These are phyloP conservation scores for Danio kyathit DNA, from an alignment of 2,797 vertebrate species.

Conservation along the genomic window DNA sequence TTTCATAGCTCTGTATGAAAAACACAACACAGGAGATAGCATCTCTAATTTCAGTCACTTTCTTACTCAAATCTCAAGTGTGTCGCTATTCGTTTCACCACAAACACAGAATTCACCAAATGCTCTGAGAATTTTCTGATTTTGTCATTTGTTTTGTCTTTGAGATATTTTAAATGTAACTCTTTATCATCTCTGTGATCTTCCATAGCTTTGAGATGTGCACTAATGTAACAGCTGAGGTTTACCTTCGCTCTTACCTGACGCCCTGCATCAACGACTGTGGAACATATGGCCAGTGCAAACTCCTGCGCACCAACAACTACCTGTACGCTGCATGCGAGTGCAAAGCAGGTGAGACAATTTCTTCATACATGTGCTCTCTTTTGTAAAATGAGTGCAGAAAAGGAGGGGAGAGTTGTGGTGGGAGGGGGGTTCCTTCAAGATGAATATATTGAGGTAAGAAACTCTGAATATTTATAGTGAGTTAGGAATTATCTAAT, in stretches of 20 bases:
- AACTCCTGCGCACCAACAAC: conserved; percentile 96
- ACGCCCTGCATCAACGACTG: conserved; percentile 98
- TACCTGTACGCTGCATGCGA: conserved; percentile 97
- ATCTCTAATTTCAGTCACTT: neutral
- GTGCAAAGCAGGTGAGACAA: conserved; percentile 93
- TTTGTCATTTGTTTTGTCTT: neutral
- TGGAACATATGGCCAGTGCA: conserved; percentile 96
- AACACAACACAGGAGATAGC: neutral
- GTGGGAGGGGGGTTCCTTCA: too few relatives aligned
- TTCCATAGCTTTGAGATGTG: conserved; percentile 86
- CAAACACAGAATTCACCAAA: neutral
- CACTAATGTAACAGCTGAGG: conserved; percentile 88
- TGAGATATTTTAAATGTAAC: neutral
- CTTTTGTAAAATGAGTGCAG: neutral
- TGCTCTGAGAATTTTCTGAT: neutral
- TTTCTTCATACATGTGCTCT: neutral
- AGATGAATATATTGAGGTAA: too few relatives aligned
- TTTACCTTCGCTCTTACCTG: conserved; percentile 93
- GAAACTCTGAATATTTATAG: too few relatives aligned
- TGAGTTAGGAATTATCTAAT: too few relatives aligned
- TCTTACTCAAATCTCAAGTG: neutral
- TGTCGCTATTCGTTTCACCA: neutral
- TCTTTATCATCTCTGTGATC: neutral
- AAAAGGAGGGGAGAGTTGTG: too few relatives aligned
- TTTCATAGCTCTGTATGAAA: neutral